Evolutionary conservation across 1,140 invertebrate genomes (phyloP).

Genomic region (Metaphire vulgaris): DNA sequence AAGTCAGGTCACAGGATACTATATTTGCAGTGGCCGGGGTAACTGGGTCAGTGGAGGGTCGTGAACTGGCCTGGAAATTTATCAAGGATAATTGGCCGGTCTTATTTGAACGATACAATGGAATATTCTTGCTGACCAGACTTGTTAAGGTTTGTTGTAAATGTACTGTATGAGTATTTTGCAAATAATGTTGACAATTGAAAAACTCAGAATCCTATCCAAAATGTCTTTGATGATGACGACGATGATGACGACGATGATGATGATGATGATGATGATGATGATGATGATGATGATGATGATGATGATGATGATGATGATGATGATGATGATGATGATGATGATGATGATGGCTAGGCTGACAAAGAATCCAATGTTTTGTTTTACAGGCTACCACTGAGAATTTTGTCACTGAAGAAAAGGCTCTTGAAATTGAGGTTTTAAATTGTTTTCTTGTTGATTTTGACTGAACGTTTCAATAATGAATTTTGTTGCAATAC

Average conservation of each 20-base stretch:
- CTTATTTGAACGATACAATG: slow-evolving; percentile 70
- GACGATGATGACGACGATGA: too few relatives aligned
- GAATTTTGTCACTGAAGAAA: slow-evolving; percentile 75
- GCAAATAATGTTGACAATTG: too few relatives aligned
- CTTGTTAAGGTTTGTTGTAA: slow-evolving; percentile 59
- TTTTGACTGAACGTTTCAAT: too few relatives aligned
- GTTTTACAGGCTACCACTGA: slow-evolving; percentile 66
- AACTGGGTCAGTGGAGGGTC: slow-evolving; percentile 61
- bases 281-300: too few relatives aligned
- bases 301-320: too few relatives aligned
- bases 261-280: too few relatives aligned
- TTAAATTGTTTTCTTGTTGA: background rate
- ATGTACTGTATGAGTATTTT: background rate
- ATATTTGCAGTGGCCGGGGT: slow-evolving; percentile 80
- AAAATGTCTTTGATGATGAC: too few relatives aligned
- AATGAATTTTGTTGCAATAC: too few relatives aligned
- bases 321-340: too few relatives aligned
- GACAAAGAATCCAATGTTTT: slow-evolving; percentile 11
- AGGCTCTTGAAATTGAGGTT: slow-evolving; percentile 70
- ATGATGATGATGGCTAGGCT: too few relatives aligned
- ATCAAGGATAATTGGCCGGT: slow-evolving; percentile 75
- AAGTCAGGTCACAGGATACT: slow-evolving; percentile 83
- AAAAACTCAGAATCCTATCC: too few relatives aligned
- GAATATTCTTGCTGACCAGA: slow-evolving; percentile 69
- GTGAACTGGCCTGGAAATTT: slow-evolving; percentile 81